Conservation (phyloP, 1,140 invertebrate species). For the Solenopsis invicta region DNA sequence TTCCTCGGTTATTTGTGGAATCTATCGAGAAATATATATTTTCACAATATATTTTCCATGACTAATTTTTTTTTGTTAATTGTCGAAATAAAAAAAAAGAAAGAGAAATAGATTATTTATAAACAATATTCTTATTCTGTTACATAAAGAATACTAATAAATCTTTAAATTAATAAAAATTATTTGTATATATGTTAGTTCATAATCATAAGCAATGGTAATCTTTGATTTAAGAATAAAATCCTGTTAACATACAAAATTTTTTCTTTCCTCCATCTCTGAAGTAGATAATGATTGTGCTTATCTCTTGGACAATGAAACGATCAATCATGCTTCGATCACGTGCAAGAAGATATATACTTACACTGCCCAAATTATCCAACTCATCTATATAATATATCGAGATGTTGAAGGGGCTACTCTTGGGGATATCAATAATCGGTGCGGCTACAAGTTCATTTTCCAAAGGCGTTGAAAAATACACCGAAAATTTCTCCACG, state of each 20-base stretch:
- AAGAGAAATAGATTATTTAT: neutral
- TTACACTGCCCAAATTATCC: constrained; percentile 80
- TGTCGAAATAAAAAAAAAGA: constrained; percentile 55
- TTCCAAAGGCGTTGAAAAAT: constrained; percentile 90
- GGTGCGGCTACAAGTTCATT: constrained; percentile 86
- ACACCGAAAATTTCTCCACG: constrained; percentile 90
- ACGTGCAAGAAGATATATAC: constrained; percentile 52
- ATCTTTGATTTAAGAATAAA: constrained; percentile 22
- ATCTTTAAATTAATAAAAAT: constrained; percentile 25
- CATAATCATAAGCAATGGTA: neutral
- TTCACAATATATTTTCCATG: constrained; percentile 71
- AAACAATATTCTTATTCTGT: neutral
- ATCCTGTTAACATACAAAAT: constrained; percentile 4
- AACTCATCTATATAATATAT: constrained; percentile 92
- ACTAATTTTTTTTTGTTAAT: neutral
- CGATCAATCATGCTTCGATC: neutral
- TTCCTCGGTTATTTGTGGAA: constrained; percentile 86
- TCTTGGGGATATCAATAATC: constrained; percentile 88
- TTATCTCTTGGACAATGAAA: neutral
- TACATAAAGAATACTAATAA: neutral
- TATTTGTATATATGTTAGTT: neutral
- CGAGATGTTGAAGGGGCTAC: constrained; percentile 87
- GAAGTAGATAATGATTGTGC: neutral
- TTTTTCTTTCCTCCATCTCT: neutral
- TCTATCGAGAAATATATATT: constrained; percentile 78